Percentiles rank a stretch among this genome's conserved stretches.
Evolutionary conservation across 2,797 vertebrate genomes (phyloP).

Genomic region (Galagoides demidoff): DNA sequence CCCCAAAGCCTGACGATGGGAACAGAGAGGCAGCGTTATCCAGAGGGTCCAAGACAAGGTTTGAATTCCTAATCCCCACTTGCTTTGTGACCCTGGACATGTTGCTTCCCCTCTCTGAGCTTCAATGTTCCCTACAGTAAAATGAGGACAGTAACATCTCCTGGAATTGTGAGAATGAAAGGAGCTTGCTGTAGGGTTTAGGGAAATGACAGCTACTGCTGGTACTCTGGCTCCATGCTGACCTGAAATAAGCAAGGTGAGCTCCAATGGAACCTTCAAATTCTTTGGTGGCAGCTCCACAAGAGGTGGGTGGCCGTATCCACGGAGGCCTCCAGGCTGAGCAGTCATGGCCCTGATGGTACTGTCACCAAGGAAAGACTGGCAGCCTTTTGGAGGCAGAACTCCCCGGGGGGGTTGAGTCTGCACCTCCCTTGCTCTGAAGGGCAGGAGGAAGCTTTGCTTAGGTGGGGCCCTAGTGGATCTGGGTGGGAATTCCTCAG

Average conservation of each 20-base stretch:
- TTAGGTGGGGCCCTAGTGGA: no score
- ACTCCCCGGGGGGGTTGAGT: not conserved
- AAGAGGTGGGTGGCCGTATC: not conserved
- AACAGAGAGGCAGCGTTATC: no score
- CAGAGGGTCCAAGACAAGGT: not conserved
- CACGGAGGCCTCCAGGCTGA: not conserved
- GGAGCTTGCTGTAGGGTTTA: not conserved
- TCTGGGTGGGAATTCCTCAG: not conserved
- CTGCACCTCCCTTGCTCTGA: not conserved
- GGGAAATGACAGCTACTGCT: not conserved
- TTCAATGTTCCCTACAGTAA: not conserved
- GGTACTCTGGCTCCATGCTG: not conserved
- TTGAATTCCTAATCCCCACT: not conserved
- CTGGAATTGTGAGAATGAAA: not conserved
- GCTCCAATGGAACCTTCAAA: not conserved
- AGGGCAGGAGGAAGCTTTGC: not conserved
- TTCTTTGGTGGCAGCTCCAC: not conserved
- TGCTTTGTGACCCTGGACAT: not conserved
- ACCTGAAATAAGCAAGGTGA: not conserved
- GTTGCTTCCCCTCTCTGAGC: not conserved
- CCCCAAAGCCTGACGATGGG: not conserved
- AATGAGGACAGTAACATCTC: not conserved
- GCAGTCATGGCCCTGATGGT: not conserved
- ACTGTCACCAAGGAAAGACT: fast-evolving
- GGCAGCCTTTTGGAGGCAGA: fast-evolving